These are phyloP conservation scores for Tribolium castaneum DNA, from an alignment of 1,140 invertebrate species.

Conservation along the genomic window DNA sequence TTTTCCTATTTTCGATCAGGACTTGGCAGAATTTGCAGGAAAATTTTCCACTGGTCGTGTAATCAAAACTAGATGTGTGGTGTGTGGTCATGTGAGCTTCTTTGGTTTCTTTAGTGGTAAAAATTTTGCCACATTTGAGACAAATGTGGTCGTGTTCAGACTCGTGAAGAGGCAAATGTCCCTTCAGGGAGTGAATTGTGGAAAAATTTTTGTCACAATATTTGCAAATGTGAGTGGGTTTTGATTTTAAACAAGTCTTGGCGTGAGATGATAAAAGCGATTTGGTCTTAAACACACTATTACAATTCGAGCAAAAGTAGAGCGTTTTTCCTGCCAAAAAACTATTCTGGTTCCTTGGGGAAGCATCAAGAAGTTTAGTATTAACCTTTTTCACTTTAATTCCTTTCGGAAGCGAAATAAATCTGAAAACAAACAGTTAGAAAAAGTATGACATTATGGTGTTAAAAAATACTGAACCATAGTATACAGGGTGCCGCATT, in stretches of 20 bases:
- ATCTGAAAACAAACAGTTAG: constrained; percentile 1
- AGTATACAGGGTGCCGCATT: too few species aligned
- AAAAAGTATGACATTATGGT: not conserved
- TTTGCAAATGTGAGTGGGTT: constrained; percentile 39
- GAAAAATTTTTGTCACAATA: constrained; percentile 41
- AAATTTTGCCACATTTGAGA: constrained; percentile 35
- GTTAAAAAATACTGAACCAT: too few species aligned
- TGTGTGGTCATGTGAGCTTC: constrained; percentile 20
- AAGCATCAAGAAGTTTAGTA: too few species aligned
- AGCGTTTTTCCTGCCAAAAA: not conserved
- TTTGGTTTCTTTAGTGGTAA: constrained; percentile 24
- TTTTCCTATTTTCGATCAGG: not conserved
- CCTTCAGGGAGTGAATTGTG: constrained; percentile 7
- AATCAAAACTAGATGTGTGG: constrained; percentile 41
- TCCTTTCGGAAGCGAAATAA: not conserved
- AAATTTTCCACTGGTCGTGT: not conserved
- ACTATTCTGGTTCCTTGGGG: not conserved
- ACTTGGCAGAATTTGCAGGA: constrained; percentile 33
- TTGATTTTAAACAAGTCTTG: not conserved
- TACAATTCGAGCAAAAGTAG: not conserved
- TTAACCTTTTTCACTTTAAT: not conserved
- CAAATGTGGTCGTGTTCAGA: constrained; percentile 29
- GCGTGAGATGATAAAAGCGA: not conserved
- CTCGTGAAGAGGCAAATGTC: constrained; percentile 41
- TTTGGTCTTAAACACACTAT: not conserved